Evolutionary conservation across 2,797 vertebrate genomes (phyloP).

Genomic region (Heterohyrax brucei): DNA sequence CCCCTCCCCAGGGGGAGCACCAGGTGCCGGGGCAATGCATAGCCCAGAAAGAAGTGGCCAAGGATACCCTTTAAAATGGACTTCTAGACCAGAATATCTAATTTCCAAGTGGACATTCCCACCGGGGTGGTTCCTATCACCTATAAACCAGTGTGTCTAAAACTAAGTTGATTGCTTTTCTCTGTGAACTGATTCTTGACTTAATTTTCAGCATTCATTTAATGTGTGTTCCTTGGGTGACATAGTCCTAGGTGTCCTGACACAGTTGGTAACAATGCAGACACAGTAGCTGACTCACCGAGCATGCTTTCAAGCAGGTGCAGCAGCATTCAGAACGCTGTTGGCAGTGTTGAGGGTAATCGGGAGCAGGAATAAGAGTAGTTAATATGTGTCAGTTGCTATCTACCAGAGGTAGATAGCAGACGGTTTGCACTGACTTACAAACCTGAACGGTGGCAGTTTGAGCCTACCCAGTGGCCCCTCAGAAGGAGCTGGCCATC

Average conservation of each 20-base stretch:
- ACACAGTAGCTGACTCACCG: not conserved
- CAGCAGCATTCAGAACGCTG: no score
- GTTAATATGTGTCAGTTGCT: fast-evolving
- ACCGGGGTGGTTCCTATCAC: not conserved
- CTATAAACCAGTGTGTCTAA: not conserved
- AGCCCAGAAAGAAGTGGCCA: not conserved
- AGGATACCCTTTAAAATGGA: not conserved
- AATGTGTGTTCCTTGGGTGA: not conserved
- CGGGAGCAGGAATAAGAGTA: not conserved
- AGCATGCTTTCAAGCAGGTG: not conserved
- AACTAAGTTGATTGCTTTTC: not conserved
- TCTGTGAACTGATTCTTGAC: not conserved
- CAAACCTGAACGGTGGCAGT: not conserved
- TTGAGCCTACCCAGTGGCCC: not conserved
- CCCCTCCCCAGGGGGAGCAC: not conserved
- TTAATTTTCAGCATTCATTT: not conserved
- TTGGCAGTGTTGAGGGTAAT: not conserved
- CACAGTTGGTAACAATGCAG: not conserved
- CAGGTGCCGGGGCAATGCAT: not conserved
- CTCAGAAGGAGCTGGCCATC: not conserved
- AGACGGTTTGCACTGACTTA: not conserved
- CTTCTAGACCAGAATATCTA: not conserved
- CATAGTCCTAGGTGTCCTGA: not conserved
- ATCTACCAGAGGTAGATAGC: not conserved
- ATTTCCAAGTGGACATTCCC: not conserved